phyloP scores from a whole-genome alignment of 2,113 vertebrate genomes.

The Syngnathus scovelli region DNA sequence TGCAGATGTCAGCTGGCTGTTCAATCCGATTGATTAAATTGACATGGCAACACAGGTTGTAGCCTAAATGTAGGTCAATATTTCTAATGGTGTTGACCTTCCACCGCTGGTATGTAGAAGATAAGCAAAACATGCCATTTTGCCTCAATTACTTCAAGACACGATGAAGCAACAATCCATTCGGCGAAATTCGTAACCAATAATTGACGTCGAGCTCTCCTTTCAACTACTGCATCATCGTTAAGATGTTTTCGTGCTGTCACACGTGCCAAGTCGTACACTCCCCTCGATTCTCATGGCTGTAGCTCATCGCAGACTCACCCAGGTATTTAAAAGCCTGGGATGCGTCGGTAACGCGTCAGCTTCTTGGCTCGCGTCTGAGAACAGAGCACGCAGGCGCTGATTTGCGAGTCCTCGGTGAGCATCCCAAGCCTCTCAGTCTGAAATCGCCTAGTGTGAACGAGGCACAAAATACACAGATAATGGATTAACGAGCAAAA shows the following conservation, averaged over 20 bases:
- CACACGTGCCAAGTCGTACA: background rate
- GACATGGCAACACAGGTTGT: background rate
- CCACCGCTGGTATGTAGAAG: background rate
- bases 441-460: background rate
- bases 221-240: background rate
- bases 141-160: background rate
- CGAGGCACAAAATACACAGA: conserved; percentile 8
- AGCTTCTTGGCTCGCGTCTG: background rate
- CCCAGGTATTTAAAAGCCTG: conserved; percentile 2
- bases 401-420: conserved; percentile 2
- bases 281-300: background rate
- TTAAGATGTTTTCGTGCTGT: background rate
- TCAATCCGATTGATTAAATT: background rate
- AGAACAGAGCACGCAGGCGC: background rate
- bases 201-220: background rate
- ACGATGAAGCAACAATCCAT: background rate
- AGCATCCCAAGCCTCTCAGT: background rate
- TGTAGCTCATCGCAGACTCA: background rate
- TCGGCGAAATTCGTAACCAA: background rate
- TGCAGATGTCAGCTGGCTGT: too few species aligned
- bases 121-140: background rate
- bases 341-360: conserved; percentile 3
- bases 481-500: conserved; percentile 9
- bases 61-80: too few species aligned
- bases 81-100: background rate